Conservation (phyloP, 2,888 invertebrate species). For the Andrena praecox region DNA sequence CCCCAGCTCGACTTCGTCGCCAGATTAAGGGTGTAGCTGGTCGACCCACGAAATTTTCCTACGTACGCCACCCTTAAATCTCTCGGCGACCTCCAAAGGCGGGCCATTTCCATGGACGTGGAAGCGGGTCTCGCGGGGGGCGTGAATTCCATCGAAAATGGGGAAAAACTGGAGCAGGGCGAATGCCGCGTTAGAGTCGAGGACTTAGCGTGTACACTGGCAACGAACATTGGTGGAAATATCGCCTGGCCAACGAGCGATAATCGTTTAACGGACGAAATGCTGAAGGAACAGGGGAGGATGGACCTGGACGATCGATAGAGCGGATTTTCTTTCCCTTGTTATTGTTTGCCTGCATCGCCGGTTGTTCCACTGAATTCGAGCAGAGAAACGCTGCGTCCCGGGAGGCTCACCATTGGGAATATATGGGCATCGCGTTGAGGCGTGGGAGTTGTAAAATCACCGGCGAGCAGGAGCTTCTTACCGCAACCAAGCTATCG, state of each 20-base stretch:
- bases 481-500: slow-evolving; percentile 10
- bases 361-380: not conserved
- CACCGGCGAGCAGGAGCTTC: slow-evolving; percentile 19
- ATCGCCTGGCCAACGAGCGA: no score
- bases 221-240: no score
- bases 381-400: not conserved
- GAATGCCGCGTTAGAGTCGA: not conserved
- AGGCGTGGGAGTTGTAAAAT: slow-evolving; percentile 7
- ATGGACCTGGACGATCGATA: no score
- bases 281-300: no score
- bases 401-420: not conserved
- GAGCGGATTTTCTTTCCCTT: no score
- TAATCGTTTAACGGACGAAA: no score
- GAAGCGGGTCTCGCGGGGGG: slow-evolving; percentile 66
- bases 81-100: slow-evolving; percentile 49
- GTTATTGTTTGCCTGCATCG: no score
- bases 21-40: slow-evolving; percentile 57
- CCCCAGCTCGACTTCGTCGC: slow-evolving; percentile 63
- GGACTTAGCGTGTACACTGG: no score
- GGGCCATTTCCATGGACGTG: slow-evolving; percentile 60
- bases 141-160: slow-evolving; percentile 58
- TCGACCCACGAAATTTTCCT: slow-evolving; percentile 33
- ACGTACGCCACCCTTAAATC: slow-evolving; percentile 50
- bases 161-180: not conserved
- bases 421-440: not conserved